Base-by-base conservation (phyloP, 2,797 vertebrate species). In the Benthosema pterotum region DNA sequence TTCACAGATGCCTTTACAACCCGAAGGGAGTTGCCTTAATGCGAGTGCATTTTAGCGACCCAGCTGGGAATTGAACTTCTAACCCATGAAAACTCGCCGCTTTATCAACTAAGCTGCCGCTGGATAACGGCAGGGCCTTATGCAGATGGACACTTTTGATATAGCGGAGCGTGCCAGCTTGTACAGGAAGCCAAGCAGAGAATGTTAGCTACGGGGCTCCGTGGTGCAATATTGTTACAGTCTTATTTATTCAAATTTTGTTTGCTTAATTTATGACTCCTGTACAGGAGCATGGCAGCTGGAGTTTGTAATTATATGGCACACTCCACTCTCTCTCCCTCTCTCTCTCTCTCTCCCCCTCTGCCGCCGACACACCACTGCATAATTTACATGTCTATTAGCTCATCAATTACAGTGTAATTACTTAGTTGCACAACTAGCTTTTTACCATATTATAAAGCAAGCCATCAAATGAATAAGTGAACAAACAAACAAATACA, bases 321-420 rank as follows among this genome's bases (percentile, higher is more conserved):
- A 75, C 72, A 72, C 76, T 83, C 78, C 73, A 71, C 72, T 68
- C 72, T 78, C 80, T 88, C 80, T 88, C 61, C 79, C 19, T 57
- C 67, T 73, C 74, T 54, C n/a, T n/a, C 72, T 68, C 72, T 78
- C 80, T 88, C 80, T 88, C 61, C 79, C 19, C 58, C 67, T 73
- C 74, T 54, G 79, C 74, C 60, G 78, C 78, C 65, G 66, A 78
- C 81, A 85, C 64, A 57, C 74, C 78, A 14, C 84, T 87, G 85
- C 86, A 91, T 91, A 85, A 90, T 90, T 90, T 86, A 90, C 79
- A 82, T 57, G 74, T 85, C 83, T 86, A 88, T 91, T 87, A 89
- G 84, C 78, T 89, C 87, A 91, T 91, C 87, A 91, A 88, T 92
- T 90, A 91, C 77, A 66, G 72, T 82, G 82, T 85, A 91, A 90